phyloP scores from a whole-genome alignment of 1,140 invertebrate genomes.

The Pogonus chalceus region DNA sequence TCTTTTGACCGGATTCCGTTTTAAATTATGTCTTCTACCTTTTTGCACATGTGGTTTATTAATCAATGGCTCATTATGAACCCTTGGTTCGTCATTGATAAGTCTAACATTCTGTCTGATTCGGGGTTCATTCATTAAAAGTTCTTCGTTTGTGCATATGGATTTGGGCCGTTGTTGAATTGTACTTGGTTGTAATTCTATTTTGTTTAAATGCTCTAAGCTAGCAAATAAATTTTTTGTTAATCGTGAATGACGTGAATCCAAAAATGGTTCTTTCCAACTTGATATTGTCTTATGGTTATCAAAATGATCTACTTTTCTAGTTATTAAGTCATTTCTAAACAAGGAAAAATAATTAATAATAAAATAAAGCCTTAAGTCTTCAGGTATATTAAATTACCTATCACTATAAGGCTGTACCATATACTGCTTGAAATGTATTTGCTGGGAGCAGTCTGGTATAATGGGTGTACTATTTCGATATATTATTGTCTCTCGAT shows the following conservation, averaged over 20 bases:
- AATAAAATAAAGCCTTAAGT: no score
- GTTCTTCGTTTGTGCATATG: background rate
- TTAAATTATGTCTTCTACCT: slow-evolving; percentile 18
- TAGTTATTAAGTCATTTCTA: background rate
- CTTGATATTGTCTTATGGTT: background rate
- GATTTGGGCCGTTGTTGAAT: background rate
- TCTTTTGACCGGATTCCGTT: slow-evolving; percentile 56
- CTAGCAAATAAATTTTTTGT: background rate
- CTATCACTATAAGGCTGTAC: background rate
- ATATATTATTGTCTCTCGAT: slow-evolving; percentile 38
- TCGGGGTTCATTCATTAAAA: background rate
- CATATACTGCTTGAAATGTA: background rate
- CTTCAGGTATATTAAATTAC: background rate
- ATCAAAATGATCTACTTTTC: background rate
- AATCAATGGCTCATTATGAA: no score
- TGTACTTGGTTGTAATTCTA: background rate
- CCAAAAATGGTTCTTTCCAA: background rate
- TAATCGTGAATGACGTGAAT: background rate
- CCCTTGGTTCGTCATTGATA: no score
- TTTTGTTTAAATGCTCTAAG: background rate
- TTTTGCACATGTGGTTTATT: background rate
- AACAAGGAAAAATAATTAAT: no score
- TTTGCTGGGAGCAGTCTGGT: background rate
- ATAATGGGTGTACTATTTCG: background rate
- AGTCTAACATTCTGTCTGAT: no score